These are phyloP conservation scores for Zalophus californianus DNA, from an alignment of 2,797 vertebrate species.

Conservation along the genomic window DNA sequence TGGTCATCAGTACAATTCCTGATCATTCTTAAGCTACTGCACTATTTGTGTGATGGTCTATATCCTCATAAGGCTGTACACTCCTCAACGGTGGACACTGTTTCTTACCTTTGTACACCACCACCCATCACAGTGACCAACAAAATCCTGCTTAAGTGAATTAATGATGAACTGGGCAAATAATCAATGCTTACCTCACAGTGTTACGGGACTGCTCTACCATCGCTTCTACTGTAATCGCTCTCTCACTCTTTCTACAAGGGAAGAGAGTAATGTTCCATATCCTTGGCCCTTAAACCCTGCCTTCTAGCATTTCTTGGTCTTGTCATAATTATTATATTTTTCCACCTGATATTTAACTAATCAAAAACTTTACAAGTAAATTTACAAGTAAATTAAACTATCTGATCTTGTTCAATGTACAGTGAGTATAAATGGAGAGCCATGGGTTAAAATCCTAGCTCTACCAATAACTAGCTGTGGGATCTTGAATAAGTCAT, in stretches of 20 bases:
- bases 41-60: neutral
- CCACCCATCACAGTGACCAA: neutral
- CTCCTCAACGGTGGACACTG: neutral
- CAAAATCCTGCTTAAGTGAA: neutral
- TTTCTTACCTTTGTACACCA: neutral
- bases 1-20: neutral
- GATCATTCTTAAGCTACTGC: neutral
- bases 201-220: neutral
- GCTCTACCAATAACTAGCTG: neutral
- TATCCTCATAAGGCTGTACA: neutral
- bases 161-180: neutral
- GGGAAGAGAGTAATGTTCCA: neutral
- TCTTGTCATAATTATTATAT: conserved; percentile 35
- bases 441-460: neutral
- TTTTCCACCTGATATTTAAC: conserved; percentile 16
- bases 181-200: neutral
- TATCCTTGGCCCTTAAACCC: neutral
- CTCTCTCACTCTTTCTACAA: neutral
- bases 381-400: conserved; percentile 6
- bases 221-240: neutral
- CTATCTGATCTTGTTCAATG: neutral
- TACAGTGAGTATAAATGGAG: neutral
- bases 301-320: conserved; percentile 13
- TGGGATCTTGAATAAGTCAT: neutral
- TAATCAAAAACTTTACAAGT: conserved; percentile 8